Evolutionary conservation across 2,797 vertebrate genomes (phyloP), one percentile per base, ranked within the genome.

Genomic region (Sphaeramia orbicularis): DNA sequence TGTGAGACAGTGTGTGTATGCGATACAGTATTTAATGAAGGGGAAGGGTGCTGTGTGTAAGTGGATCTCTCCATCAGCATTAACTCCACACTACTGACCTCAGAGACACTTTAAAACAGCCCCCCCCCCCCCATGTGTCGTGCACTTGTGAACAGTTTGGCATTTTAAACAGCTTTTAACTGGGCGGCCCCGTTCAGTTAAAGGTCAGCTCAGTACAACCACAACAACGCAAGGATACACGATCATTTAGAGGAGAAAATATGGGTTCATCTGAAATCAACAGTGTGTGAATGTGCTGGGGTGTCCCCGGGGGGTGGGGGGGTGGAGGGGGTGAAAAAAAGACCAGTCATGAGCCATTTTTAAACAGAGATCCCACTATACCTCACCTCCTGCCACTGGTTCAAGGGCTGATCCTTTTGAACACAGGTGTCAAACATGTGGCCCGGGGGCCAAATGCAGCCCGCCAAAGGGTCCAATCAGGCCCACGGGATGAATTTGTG

Each of bases 141-240:
- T 12, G 21, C 48, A 45, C 15, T 43, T 64, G 57, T 65, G 65
- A 67, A 71, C 36, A 64, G 43, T 49, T 27, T 61, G 59, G 58
- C 51, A 68, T 76, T 76, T 81, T 54, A 76, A 71, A 47, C 66
- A 16, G 67, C 57, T 67, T 66, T 62, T 71, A 64, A 65, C 38
- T 36, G 60, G 51, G 60, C 48, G 1, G 38, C 35, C 32, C 60
- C 10, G 18, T 71, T 58, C 18, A 30, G 21, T 44, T 36, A 75
- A 83, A 83, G 78, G 74, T 74, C 77, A 57, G 4, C 13, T 48
- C 41, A 57, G 53, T 54, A 66, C 13, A 18, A n/a, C 21, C 12
- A 47, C 9, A 13, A 13, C 45, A 48, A 6, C 2, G 11, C 18
- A 48, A 13, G 9, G 32, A 19, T 7, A 24, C 44, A 11, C 8